phyloP scores from a whole-genome alignment of 1,140 invertebrate species.

The Drosophila rufa region DNA sequence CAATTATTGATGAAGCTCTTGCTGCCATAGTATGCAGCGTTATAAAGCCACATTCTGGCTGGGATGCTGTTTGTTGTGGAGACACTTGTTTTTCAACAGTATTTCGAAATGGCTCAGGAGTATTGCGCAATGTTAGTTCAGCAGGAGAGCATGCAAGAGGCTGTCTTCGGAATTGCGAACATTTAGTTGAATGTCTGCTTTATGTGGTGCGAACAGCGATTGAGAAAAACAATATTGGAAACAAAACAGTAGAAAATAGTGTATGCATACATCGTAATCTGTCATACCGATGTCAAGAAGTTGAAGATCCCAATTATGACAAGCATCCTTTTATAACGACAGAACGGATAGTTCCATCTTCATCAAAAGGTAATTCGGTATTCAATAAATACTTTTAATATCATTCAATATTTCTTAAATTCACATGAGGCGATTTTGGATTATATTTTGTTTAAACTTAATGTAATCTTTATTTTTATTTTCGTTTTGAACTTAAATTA shows the following conservation, averaged over 20 bases:
- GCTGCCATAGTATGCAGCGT: conserved; percentile 96
- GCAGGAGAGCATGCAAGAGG: conserved; percentile 97
- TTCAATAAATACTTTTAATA: neutral
- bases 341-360: conserved; percentile 87
- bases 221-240: conserved; percentile 97
- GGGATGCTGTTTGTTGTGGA: conserved; percentile 93
- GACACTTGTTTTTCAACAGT: conserved; percentile 98
- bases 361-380: conserved; percentile 72
- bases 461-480: too few species aligned
- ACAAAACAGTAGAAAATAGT: conserved; percentile 99
- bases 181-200: conserved; percentile 96
- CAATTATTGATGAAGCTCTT: conserved; percentile 97
- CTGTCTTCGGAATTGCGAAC: conserved; percentile 95
- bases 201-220: conserved; percentile 96
- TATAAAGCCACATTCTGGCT: conserved; percentile 98
- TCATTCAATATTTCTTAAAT: neutral
- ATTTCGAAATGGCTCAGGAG: conserved; percentile 98
- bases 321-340: conserved; percentile 90
- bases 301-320: conserved; percentile 98
- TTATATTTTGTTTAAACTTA: too few species aligned
- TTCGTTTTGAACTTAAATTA: too few species aligned
- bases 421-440: too few species aligned
- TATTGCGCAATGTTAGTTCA: conserved; percentile 98
- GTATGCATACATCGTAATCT: conserved; percentile 98
- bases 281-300: conserved; percentile 97